Evolutionary conservation across 2,797 vertebrate species (phyloP), one percentile per base, ranked within the genome.

Genomic region (Channa striata): DNA sequence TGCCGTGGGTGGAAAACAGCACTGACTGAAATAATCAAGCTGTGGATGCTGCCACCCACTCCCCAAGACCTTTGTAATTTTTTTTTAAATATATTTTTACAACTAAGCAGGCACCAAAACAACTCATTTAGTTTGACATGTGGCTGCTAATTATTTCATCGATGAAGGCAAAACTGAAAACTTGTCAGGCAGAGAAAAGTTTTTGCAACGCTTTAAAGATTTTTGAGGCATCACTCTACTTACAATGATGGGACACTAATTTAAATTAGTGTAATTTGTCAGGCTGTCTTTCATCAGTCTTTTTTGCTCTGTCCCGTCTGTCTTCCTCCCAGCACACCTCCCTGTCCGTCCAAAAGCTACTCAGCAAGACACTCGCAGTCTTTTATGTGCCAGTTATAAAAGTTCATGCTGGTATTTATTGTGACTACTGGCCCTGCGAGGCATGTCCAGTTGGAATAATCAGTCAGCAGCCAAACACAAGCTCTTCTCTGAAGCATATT

Each of bases 271-370:
- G 44, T 30, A 30, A 64, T 62, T 25, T 39, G 34, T 21, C 33
- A 34, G 39, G 34, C 19, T 44, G 37, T 21, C 23, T 52, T 53
- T 47, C 19, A 42, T 48, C 53, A 63, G 17, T 21, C 12, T 48
- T 54, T 50, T 6, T 20, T 10, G 36, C 10, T 42, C 39, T 58
- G 42, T 54, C 49, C 36, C 19, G 7, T 56, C 63, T 63, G 39
- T 39, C 68, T 23, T 47, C 39, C 42, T 77, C 69, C 60, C 62
- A 37, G 57, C n/a, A n/a, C n/a, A 54, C 54, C 50, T 53, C 46
- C 11, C 48, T 65, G 68, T 71, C 62, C 11, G 39, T 78, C 44
- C 66, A 73, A 68, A 51, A 60, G 50, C 39, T 33, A 33, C 59
- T 30, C 62, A 72, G 68, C 62, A 59, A 49, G 39, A 77, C 69